phyloP scores from a whole-genome alignment of 1,140 invertebrate genomes.

The Pogonognathellus flavescens region DNA sequence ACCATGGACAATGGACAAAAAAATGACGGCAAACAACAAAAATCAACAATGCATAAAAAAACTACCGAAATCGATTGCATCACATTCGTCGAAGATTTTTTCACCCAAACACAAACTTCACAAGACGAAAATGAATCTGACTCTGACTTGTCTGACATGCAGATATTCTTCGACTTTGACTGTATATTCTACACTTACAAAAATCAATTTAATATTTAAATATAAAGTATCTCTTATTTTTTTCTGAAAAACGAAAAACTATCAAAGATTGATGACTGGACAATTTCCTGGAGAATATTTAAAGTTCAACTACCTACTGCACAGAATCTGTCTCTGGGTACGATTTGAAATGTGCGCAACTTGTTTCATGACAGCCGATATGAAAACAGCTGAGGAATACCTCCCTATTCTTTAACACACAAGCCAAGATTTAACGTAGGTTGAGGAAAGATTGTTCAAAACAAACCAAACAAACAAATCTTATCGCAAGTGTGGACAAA shows the following conservation, averaged over 20 bases:
- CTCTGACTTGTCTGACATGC: not conserved
- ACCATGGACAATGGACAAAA: not conserved
- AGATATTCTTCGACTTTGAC: not conserved
- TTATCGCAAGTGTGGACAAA: too few species aligned
- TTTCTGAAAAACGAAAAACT: not conserved
- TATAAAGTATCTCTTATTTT: not conserved
- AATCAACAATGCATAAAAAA: not conserved
- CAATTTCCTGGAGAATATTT: not conserved
- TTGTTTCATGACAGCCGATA: not conserved
- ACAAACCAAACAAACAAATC: too few species aligned
- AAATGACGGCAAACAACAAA: not conserved
- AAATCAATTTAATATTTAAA: not conserved
- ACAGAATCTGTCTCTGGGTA: not conserved
- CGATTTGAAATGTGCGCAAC: not conserved
- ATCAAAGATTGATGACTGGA: not conserved
- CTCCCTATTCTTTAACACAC: not conserved
- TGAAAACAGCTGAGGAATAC: conserved; percentile 5
- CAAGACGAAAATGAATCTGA: not conserved
- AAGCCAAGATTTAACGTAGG: not conserved
- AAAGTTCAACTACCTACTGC: not conserved
- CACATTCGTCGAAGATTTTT: not conserved
- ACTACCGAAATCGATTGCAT: not conserved
- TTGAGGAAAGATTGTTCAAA: too few species aligned
- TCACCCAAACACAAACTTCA: not conserved
- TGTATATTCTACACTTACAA: not conserved